Percentiles rank a stretch among this genome's conserved stretches.
Evolutionary conservation across 2,888 invertebrate species (phyloP).

Genomic region (Philereme vetulata): DNA sequence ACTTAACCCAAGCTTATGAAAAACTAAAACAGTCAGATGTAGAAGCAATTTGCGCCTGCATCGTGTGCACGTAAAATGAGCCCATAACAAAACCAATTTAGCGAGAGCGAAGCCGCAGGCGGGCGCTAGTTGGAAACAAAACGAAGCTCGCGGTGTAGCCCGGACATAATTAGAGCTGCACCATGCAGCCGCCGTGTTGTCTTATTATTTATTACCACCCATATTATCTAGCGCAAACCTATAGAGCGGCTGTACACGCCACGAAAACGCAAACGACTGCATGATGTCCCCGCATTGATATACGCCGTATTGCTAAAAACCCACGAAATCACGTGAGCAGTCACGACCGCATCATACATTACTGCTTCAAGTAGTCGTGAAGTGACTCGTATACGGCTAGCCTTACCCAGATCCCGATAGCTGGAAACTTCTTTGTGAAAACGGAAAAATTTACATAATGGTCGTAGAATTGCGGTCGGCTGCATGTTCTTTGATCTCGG

Average conservation of each 20-base stretch:
- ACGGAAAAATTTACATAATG: constrained; percentile 41
- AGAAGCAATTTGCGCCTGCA: constrained; percentile 20
- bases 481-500: constrained; percentile 42
- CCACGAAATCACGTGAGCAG: too few species aligned
- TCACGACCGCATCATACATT: too few species aligned
- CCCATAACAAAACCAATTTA: constrained; percentile 34
- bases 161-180: constrained; percentile 46
- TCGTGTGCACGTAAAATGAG: constrained; percentile 26
- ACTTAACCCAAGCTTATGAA: constrained; percentile 1
- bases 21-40: constrained; percentile 18
- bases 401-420: constrained; percentile 8
- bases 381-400: too few species aligned
- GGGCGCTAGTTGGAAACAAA: constrained; percentile 32
- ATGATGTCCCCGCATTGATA: too few species aligned
- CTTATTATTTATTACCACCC: constrained; percentile 45
- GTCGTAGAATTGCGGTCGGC: constrained; percentile 29
- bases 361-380: too few species aligned
- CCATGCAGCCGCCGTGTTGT: constrained; percentile 34
- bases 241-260: too few species aligned
- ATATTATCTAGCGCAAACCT: constrained; percentile 29
- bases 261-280: too few species aligned
- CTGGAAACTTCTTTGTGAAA: constrained; percentile 33
- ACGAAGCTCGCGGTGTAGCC: constrained; percentile 33
- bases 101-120: constrained; percentile 26
- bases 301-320: too few species aligned